phyloP scores from a whole-genome alignment of 2,888 invertebrate genomes.

The Xestia xanthographa region DNA sequence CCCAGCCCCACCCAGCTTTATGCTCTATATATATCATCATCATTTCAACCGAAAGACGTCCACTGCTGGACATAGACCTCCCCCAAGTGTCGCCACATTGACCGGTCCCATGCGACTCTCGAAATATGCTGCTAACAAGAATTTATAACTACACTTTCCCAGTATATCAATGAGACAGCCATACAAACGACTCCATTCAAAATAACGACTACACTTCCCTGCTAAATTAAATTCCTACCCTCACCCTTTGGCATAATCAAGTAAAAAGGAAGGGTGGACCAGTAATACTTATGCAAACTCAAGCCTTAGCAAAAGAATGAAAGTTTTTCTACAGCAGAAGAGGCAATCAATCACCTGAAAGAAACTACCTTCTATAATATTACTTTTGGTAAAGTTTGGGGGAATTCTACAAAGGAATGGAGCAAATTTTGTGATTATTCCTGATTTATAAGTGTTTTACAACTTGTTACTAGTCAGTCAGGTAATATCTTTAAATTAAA shows the following conservation, averaged over 20 bases:
- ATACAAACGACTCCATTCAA: slow-evolving; percentile 22
- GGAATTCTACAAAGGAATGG: background rate
- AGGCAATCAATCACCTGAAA: background rate
- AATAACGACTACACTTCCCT: slow-evolving; percentile 17
- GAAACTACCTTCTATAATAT: slow-evolving; percentile 13
- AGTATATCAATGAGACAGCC: slow-evolving; percentile 4
- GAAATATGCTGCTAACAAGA: background rate
- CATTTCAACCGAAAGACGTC: too few relatives aligned
- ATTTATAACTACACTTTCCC: background rate
- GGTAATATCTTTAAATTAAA: background rate
- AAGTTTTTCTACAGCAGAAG: slow-evolving; percentile 10
- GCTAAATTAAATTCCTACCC: slow-evolving; percentile 54
- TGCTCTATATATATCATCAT: too few relatives aligned
- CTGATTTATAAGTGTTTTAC: slow-evolving; percentile 11
- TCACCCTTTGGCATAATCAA: slow-evolving; percentile 35
- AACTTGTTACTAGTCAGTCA: background rate
- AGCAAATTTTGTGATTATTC: background rate
- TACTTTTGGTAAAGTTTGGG: slow-evolving; percentile 8
- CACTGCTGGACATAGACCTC: too few relatives aligned
- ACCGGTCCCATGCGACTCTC: too few relatives aligned
- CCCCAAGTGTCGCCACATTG: too few relatives aligned
- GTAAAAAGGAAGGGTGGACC: slow-evolving; percentile 33
- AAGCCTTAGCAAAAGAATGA: background rate
- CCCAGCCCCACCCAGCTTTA: too few relatives aligned
- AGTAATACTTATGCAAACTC: slow-evolving; percentile 4